Conservation (phyloP, 2,888 invertebrate species). For the Himalopsyche japonica region DNA sequence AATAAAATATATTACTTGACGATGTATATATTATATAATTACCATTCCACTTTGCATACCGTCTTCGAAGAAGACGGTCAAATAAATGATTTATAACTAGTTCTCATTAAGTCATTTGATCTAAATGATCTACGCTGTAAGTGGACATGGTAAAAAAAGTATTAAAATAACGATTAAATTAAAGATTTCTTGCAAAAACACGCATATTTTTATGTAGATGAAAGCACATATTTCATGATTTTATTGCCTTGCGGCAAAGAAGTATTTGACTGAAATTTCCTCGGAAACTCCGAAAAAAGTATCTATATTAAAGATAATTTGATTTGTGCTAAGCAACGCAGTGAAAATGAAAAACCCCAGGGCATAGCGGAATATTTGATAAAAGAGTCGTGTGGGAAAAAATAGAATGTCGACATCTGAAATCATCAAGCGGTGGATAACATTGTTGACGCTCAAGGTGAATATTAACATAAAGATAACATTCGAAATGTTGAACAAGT, state of each 20-base stretch:
- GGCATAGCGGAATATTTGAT: not conserved
- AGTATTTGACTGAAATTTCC: not conserved
- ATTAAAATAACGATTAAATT: no score
- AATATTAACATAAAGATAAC: slow-evolving; percentile 23
- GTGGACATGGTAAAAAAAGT: no score
- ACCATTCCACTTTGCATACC: no score
- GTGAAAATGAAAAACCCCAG: slow-evolving; percentile 17
- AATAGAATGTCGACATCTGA: slow-evolving; percentile 9
- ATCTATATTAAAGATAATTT: not conserved
- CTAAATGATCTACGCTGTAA: no score
- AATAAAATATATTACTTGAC: no score
- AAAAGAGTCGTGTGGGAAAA: slow-evolving; percentile 4
- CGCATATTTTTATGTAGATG: not conserved
- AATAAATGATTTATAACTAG: no score
- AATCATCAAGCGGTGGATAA: slow-evolving; percentile 10
- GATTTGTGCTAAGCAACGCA: slow-evolving; percentile 7
- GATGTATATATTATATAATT: no score
- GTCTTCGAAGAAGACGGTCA: no score
- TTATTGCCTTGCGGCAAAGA: not conserved
- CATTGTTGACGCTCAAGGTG: slow-evolving; percentile 2
- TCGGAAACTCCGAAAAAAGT: not conserved
- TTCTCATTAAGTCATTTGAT: no score
- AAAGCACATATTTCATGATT: not conserved
- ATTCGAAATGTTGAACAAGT: not conserved
- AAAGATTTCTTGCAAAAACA: no score